phyloP scores from a whole-genome alignment of 2,113 vertebrate genomes.

The Xyliphius kryptos region DNA sequence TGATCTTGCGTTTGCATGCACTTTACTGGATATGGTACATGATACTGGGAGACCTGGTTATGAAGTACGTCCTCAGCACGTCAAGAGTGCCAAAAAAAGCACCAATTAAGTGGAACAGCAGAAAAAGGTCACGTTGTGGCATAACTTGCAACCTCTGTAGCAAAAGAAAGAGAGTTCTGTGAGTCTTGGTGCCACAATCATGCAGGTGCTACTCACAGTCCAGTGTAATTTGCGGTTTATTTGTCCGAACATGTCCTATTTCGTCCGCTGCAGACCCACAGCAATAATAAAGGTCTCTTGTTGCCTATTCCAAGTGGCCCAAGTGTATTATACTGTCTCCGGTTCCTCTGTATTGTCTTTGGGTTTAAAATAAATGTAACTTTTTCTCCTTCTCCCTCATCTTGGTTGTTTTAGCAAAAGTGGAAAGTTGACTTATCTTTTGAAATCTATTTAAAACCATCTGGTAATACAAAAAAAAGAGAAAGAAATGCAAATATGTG shows the following conservation, averaged over 20 bases:
- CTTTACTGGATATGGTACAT: conserved; percentile 2
- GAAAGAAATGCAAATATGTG: conserved; percentile 51
- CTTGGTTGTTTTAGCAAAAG: conserved; percentile 6
- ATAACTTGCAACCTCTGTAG: conserved; percentile 4
- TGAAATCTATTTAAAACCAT: conserved; percentile 31
- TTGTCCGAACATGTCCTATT: conserved; percentile 6
- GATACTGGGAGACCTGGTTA: not conserved
- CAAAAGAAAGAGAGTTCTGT: not conserved
- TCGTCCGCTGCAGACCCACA: not conserved
- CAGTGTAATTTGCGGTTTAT: conserved; percentile 8
- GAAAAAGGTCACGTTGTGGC: not conserved
- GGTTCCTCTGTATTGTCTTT: conserved; percentile 1
- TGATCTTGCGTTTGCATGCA: conserved; percentile 3
- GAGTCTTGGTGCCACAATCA: not conserved
- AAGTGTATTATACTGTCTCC: not conserved
- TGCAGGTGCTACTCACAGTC: conserved; percentile 11
- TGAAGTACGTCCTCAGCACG: conserved; percentile 5
- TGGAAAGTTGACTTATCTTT: not conserved
- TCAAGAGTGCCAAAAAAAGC: conserved; percentile 11
- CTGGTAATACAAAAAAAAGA: conserved; percentile 22
- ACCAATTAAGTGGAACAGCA: conserved; percentile 21
- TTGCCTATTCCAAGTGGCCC: not conserved
- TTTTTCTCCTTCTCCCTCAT: conserved; percentile 6
- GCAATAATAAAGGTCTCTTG: not conserved
- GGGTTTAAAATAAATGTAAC: not conserved